Base-by-base conservation (phyloP, 2,888 invertebrate species). In the Taphrorychus bicolor region DNA sequence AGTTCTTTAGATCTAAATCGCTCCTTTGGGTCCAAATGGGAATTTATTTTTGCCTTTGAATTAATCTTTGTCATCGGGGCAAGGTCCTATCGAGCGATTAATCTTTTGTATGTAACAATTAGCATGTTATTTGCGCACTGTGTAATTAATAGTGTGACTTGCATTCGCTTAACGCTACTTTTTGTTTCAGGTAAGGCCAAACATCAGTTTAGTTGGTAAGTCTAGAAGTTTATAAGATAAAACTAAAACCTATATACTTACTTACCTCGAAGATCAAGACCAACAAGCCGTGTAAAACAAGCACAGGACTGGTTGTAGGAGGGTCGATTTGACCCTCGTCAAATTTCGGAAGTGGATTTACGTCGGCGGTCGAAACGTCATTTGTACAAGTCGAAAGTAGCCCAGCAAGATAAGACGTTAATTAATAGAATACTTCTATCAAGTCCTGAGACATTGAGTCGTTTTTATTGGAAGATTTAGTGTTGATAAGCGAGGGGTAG, bases 341-440 rank as follows among this genome's bases (percentile, higher is more conserved):
- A 66, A 56, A 59, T 59, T 59, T 59, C 56, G 53, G 59, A 66
- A 66, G 66, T 66, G 48, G 66, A 66, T 59, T 59, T 59, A 66
- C 49, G 56, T 41, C 18, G 19, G 58, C 40, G 66, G 66, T 66
- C 54, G 32, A 60, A 59, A 60, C 53, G 66, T 54, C 56, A 59
- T 66, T 66, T 66, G 56, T 66, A 56, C 59, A 21, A 60, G 66
- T 66, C 59, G 59, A 52, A 65, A 59, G 45, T 65, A 49, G 42
- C 59, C 23, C 45, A 40, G 22, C 17, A 23, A 54, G 59, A 48
- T 59, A 49, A 59, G 41, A 48, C 21, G 53, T 45, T 59, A 60
- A 66, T 60, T 66, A 59, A 56, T 60, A 65, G 59, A 59, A 60
- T 57, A 57, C 40, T 57, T 60, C 14, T 16, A 11, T 1, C n/a